phyloP scores from a whole-genome alignment of 2,888 invertebrate species.

The Pilophorus perplexus region DNA sequence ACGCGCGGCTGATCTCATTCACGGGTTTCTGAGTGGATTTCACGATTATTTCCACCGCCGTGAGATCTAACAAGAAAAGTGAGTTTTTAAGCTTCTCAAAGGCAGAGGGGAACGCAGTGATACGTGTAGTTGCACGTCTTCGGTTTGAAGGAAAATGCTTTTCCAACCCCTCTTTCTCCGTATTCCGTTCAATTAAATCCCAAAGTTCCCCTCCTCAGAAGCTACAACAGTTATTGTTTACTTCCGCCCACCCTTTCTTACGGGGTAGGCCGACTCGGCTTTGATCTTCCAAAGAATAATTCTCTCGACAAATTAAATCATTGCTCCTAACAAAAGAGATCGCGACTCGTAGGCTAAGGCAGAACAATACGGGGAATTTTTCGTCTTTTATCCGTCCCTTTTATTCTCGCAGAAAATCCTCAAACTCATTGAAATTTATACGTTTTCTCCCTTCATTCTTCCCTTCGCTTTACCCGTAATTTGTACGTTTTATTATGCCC shows the following conservation, averaged over 20 bases:
- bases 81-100: background rate
- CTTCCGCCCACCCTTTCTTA: background rate
- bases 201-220: background rate
- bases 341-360: slow-evolving; percentile 12
- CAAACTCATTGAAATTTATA: slow-evolving; percentile 41
- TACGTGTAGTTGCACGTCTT: slow-evolving; percentile 19
- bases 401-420: slow-evolving; percentile 25
- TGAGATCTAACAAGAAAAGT: background rate
- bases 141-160: background rate
- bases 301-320: slow-evolving; percentile 37
- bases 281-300: slow-evolving; percentile 38
- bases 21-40: too few relatives aligned
- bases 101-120: background rate
- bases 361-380: slow-evolving; percentile 36
- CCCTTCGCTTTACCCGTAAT: slow-evolving; percentile 27
- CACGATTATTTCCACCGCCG: too few relatives aligned
- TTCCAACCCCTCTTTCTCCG: background rate
- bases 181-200: slow-evolving; percentile 40
- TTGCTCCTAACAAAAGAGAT: slow-evolving; percentile 31
- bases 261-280: slow-evolving; percentile 6
- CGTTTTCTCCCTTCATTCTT: slow-evolving; percentile 30
- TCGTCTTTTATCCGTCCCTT: background rate
- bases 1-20: too few relatives aligned
- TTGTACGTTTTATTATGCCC: slow-evolving; percentile 40
- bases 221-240: slow-evolving; percentile 32